Conservation (phyloP, 2,797 vertebrate species). For the Megalops cyprinoides region DNA sequence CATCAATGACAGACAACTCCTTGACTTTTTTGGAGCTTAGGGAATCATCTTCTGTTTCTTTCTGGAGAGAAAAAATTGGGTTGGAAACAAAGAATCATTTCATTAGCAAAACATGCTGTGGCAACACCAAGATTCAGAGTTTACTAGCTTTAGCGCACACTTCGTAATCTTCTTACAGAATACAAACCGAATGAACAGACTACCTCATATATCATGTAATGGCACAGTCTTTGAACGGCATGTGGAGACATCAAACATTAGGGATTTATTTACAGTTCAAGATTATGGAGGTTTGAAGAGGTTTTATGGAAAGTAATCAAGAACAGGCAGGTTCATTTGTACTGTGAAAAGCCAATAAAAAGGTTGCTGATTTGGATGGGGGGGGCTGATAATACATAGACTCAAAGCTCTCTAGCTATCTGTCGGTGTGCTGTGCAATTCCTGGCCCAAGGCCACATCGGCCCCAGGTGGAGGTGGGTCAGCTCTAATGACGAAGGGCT, state of each 20-base stretch:
- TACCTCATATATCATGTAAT: slow-evolving; percentile 10
- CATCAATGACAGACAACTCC: slow-evolving; percentile 92
- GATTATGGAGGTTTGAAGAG: background rate
- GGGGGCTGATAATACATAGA: background rate
- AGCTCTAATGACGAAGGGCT: background rate
- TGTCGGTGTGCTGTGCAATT: background rate
- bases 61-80: slow-evolving; percentile 59
- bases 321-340: background rate
- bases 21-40: slow-evolving; percentile 83
- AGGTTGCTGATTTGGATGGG: background rate
- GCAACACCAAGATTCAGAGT: background rate
- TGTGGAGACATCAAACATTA: slow-evolving; percentile 23
- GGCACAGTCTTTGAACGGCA: slow-evolving; percentile 1
- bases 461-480: slow-evolving; percentile 10
- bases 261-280: slow-evolving; percentile 12
- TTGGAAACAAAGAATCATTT: background rate
- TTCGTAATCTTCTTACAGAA: background rate
- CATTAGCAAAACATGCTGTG: slow-evolving; percentile 1
- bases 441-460: slow-evolving; percentile 4
- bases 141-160: background rate
- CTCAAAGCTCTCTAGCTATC: background rate
- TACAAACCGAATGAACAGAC: background rate
- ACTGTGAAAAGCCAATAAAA: background rate
- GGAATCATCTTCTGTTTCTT: slow-evolving; percentile 82
- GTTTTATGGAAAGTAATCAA: slow-evolving; percentile 19